phyloP scores from a whole-genome alignment of 2,113 vertebrate species.

The Leptobrachium ailaonicum region DNA sequence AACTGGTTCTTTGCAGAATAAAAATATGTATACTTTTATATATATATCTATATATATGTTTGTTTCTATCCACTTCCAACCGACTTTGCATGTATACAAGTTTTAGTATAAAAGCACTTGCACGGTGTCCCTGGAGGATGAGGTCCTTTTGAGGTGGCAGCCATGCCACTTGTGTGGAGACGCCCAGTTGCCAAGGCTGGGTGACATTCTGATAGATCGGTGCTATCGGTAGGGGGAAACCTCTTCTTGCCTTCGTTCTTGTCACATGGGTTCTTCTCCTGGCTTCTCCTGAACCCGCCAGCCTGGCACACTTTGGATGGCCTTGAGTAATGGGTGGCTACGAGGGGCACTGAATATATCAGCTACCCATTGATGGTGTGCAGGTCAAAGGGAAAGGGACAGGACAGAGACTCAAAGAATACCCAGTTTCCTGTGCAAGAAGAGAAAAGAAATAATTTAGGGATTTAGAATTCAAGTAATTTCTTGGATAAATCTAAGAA shows the following conservation, averaged over 20 bases:
- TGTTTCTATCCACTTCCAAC: constrained; percentile 42
- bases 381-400: constrained; percentile 15
- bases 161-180: constrained; percentile 31
- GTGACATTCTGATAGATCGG: constrained; percentile 25
- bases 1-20: constrained; percentile 48
- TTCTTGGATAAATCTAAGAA: no score
- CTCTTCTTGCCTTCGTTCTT: background rate
- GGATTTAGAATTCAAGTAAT: no score
- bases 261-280: constrained; percentile 8
- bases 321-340: constrained; percentile 34
- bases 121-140: constrained; percentile 41
- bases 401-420: constrained; percentile 31
- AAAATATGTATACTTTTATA: constrained; percentile 48
- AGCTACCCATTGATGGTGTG: constrained; percentile 36
- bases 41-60: constrained; percentile 27
- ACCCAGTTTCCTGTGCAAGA: constrained; percentile 18
- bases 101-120: constrained; percentile 46
- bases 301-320: constrained; percentile 40
- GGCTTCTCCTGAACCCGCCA: constrained; percentile 29
- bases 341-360: constrained; percentile 20
- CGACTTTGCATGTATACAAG: constrained; percentile 43
- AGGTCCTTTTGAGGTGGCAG: constrained; percentile 35
- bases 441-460: background rate
- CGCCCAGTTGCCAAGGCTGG: constrained; percentile 24
- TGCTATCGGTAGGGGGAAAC: background rate